phyloP scores from a whole-genome alignment of 92 coral and sea anemone species.

The Meandrina meandrites region DNA sequence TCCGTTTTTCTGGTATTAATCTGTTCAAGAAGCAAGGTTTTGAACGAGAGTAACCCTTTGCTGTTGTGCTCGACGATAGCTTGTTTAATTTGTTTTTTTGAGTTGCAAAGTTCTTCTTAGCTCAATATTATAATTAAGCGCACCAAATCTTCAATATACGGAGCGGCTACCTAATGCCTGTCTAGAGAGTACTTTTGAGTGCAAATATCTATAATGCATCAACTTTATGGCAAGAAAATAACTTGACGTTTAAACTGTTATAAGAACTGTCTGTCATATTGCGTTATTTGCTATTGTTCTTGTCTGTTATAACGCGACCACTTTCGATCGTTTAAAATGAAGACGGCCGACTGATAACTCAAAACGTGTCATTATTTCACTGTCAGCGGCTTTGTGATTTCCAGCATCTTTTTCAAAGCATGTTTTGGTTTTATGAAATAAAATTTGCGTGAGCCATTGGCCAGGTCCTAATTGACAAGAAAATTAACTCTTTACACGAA shows the following conservation, averaged over 20 bases:
- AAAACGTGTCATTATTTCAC: not conserved
- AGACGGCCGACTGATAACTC: not conserved
- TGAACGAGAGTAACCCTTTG: not conserved
- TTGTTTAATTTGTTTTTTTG: constrained; percentile 1
- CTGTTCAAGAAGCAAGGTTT: constrained; percentile 13
- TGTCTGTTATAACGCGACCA: not conserved
- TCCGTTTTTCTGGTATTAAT: not conserved
- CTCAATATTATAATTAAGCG: not conserved
- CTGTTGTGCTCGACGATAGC: constrained; percentile 11
- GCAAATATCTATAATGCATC: not conserved
- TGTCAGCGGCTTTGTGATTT: constrained; percentile 10
- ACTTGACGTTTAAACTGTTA: not conserved
- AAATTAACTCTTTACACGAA: not conserved
- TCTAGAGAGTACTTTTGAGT: not conserved
- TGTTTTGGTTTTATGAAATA: constrained; percentile 1
- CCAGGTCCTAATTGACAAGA: not conserved
- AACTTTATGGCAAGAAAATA: not conserved
- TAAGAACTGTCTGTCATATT: constrained; percentile 3
- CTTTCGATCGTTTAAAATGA: not conserved
- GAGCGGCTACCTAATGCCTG: not conserved
- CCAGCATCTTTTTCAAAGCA: not conserved
- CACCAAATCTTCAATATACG: not conserved
- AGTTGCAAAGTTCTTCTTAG: not conserved
- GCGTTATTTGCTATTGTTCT: constrained; percentile 16
- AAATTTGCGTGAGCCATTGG: not conserved